phyloP scores from a whole-genome alignment of 2,888 invertebrate genomes.

The Steinernema scapterisci region DNA sequence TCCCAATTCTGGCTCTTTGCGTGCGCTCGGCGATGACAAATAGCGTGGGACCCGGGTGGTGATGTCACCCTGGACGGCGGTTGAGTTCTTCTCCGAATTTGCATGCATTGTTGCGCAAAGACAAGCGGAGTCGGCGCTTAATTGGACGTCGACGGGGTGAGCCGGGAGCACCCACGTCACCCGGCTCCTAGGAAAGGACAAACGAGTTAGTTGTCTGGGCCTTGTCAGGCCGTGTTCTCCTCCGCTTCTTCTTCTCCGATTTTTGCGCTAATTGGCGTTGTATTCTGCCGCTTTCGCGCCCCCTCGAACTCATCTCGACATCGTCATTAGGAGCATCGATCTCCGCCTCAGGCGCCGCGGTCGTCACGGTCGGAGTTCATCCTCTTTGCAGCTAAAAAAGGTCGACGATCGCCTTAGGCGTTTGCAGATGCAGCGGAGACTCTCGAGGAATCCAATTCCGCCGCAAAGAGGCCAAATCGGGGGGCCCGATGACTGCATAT shows the following conservation, averaged over 20 bases:
- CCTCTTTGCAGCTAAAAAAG: neutral
- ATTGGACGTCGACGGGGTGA: neutral
- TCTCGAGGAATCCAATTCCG: slow-evolving; percentile 2
- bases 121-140: neutral
- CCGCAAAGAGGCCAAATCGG: slow-evolving; percentile 16
- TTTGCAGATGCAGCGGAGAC: slow-evolving; percentile 11
- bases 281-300: neutral
- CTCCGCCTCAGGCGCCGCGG: neutral
- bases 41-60: neutral
- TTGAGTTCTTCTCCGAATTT: neutral
- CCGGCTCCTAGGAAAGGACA: neutral
- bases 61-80: neutral
- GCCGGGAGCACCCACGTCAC: neutral
- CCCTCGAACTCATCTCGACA: neutral
- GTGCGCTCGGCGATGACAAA: neutral
- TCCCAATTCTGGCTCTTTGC: neutral
- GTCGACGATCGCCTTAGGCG: slow-evolving; percentile 16
- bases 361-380: neutral
- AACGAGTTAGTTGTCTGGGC: neutral
- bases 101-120: slow-evolving; percentile 13
- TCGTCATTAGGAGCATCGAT: slow-evolving; percentile 28
- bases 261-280: slow-evolving; percentile 27
- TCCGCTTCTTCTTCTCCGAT: slow-evolving; percentile 16
- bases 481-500: neutral
- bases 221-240: neutral